These are phyloP conservation scores for Mustela erminea DNA, from an alignment of 2,797 vertebrate species.

Conservation along the genomic window DNA sequence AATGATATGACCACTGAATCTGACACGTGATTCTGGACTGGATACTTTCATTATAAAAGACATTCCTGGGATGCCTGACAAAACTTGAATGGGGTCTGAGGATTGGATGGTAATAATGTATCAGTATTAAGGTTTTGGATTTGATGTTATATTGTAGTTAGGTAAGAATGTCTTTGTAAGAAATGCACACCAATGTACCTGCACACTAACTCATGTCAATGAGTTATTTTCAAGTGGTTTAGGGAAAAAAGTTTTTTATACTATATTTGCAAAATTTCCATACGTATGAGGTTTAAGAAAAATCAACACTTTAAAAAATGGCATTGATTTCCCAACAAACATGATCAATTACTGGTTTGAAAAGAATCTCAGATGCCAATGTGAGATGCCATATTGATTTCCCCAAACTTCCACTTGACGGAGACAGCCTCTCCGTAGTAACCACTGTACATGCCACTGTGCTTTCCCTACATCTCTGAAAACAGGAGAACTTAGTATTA, in stretches of 20 bases:
- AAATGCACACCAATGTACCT: background rate
- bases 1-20: background rate
- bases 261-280: background rate
- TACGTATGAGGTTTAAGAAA: background rate
- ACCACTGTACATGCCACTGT: background rate
- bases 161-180: background rate
- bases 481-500: slow-evolving; percentile 37
- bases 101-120: background rate
- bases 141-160: background rate
- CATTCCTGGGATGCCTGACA: background rate
- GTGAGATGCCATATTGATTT: slow-evolving; percentile 7
- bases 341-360: background rate
- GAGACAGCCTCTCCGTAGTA: background rate
- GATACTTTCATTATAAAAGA: background rate
- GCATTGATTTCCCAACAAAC: background rate
- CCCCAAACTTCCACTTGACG: slow-evolving; percentile 9
- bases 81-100: background rate
- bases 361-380: background rate
- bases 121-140: background rate
- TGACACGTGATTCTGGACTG: background rate
- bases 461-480: background rate
- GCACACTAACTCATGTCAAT: background rate
- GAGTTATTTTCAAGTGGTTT: slow-evolving; percentile 22
- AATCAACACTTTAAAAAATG: background rate
- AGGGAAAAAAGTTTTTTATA: background rate